These are phyloP conservation scores for Adelges cooleyi DNA, from an alignment of 1,140 invertebrate genomes.

Conservation along the genomic window DNA sequence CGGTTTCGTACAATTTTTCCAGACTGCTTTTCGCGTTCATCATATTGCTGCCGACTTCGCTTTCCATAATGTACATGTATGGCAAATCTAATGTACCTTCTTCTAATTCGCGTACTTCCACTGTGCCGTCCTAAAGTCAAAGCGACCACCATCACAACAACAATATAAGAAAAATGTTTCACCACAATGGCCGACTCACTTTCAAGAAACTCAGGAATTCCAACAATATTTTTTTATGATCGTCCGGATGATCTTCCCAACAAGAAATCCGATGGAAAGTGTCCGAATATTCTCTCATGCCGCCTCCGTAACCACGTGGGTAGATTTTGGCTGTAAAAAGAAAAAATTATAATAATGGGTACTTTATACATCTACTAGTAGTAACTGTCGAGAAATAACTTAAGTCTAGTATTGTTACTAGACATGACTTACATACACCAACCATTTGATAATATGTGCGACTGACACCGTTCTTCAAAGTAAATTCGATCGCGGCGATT, in stretches of 20 bases:
- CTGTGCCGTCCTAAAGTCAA: neutral
- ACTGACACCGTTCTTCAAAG: neutral
- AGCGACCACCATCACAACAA: neutral
- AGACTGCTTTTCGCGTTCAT: neutral
- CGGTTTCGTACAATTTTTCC: neutral
- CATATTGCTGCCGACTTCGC: neutral
- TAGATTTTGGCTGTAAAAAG: neutral
- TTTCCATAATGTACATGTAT: neutral
- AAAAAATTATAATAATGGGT: too few relatives aligned
- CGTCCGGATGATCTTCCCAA: neutral
- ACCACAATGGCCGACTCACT: neutral
- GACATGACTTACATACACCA: neutral
- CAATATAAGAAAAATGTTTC: neutral
- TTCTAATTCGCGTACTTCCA: neutral
- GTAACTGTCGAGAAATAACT: too few relatives aligned
- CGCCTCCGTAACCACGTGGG: neutral
- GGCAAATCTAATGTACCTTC: neutral
- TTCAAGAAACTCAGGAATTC: slow-evolving; percentile 4
- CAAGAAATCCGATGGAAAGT: neutral
- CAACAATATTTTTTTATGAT: neutral
- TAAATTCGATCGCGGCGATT: slow-evolving; percentile 6
- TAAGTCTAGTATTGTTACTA: too few relatives aligned
- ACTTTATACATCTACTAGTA: too few relatives aligned
- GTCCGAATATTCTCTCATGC: neutral
- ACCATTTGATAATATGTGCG: neutral